Evolutionary conservation across 2,797 vertebrate species (phyloP).

Genomic region (Chiroxiphia lanceolata): DNA sequence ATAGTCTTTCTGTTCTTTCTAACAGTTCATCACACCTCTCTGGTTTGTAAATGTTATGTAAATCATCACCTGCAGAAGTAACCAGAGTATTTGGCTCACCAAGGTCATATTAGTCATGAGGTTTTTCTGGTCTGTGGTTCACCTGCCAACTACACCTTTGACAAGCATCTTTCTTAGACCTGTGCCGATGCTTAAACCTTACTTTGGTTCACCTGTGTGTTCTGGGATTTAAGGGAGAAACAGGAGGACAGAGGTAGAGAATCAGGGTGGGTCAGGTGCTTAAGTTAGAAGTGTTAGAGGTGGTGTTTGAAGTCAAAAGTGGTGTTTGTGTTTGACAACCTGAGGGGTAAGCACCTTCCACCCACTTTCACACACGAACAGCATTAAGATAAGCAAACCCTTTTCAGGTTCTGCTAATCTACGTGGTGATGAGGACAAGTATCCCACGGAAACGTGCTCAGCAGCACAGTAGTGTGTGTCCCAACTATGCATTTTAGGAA

Average conservation of each 20-base stretch:
- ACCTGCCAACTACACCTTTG: not conserved
- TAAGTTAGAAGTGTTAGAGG: not conserved
- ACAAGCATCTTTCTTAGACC: not conserved
- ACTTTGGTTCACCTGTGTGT: not conserved
- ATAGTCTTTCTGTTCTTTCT: not conserved
- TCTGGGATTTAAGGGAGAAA: not conserved
- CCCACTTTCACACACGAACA: not conserved
- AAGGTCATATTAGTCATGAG: not conserved
- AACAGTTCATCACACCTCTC: not conserved
- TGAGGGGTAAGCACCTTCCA: not conserved
- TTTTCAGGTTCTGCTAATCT: not conserved
- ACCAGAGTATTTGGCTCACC: not conserved
- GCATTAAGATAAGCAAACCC: not conserved
- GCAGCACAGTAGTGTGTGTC: rapidly evolving
- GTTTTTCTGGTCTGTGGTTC: not conserved
- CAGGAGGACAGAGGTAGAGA: not conserved
- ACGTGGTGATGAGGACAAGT: rapidly evolving
- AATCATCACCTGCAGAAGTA: not conserved
- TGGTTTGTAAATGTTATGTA: not conserved
- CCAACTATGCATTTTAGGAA: not conserved
- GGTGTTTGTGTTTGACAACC: not conserved
- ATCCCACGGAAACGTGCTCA: too few relatives aligned
- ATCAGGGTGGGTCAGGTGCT: not conserved
- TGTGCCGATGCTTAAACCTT: not conserved
- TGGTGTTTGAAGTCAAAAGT: not conserved